These are phyloP conservation scores for Cheilosia soror DNA, from an alignment of 2,888 invertebrate genomes.

Conservation along the genomic window DNA sequence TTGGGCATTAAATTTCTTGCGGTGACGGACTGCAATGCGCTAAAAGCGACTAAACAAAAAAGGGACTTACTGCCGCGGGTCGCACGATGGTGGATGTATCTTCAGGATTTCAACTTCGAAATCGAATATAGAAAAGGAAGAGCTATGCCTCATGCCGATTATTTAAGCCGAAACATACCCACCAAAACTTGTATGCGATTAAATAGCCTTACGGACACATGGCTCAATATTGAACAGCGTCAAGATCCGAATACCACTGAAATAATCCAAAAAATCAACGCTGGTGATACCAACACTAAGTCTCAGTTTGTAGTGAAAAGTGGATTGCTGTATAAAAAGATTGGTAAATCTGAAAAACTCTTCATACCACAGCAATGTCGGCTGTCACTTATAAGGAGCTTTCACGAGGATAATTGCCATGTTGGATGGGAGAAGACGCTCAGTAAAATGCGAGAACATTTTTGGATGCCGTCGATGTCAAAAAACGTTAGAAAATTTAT, in stretches of 20 bases:
- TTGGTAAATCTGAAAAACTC: background rate
- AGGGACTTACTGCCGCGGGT: constrained; percentile 11
- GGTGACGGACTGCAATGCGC: constrained; percentile 40
- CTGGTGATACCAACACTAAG: background rate
- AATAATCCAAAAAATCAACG: constrained; percentile 9
- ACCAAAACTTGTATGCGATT: background rate
- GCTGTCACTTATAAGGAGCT: too few species aligned
- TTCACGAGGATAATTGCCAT: constrained; percentile 32
- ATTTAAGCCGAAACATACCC: background rate
- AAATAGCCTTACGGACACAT: constrained; percentile 14
- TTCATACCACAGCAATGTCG: constrained; percentile 3
- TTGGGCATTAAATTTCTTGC: constrained; percentile 18
- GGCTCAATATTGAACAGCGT: background rate
- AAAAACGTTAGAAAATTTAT: constrained; percentile 21
- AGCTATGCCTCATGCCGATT: constrained; percentile 8
- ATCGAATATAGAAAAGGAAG: constrained; percentile 44
- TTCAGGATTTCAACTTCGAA: constrained; percentile 15
- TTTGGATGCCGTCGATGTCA: constrained; percentile 50
- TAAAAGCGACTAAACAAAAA: constrained; percentile 31
- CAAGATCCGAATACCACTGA: too few species aligned
- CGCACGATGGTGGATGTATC: constrained; percentile 13
- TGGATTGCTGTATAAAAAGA: constrained; percentile 1
- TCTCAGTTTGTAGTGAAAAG: background rate
- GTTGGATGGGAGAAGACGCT: constrained; percentile 42
- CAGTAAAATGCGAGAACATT: constrained; percentile 49